Evolutionary conservation across 2,888 invertebrate genomes (phyloP).

Genomic region (Stictocephala bisonia): DNA sequence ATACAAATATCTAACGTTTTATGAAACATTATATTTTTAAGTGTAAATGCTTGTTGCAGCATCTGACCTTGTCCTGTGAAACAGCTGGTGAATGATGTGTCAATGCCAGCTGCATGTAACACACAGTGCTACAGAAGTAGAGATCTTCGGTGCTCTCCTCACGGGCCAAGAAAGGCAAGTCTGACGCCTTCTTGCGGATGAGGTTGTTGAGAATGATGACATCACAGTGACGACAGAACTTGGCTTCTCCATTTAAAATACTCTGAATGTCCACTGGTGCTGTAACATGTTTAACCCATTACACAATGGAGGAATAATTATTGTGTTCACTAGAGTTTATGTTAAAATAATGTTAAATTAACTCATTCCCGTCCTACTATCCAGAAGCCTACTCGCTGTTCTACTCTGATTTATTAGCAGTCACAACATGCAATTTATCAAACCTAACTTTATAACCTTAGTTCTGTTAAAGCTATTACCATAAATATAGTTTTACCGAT

Average conservation of each 20-base stretch:
- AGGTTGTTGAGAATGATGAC: conserved; percentile 88
- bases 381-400: too few species aligned
- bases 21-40: neutral
- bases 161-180: conserved; percentile 62
- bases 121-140: conserved; percentile 89
- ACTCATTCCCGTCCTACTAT: too few species aligned
- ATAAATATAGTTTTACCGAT: neutral
- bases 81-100: conserved; percentile 71
- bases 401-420: neutral
- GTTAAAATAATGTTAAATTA: too few species aligned
- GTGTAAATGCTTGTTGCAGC: neutral
- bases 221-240: conserved; percentile 94
- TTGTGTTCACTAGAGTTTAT: neutral
- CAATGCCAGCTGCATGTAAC: conserved; percentile 87
- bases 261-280: conserved; percentile 89
- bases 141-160: conserved; percentile 77
- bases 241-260: conserved; percentile 88
- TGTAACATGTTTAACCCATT: conserved; percentile 59
- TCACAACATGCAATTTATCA: neutral
- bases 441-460: neutral
- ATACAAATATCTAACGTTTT: neutral
- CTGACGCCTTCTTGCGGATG: conserved; percentile 77
- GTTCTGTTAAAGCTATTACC: neutral
- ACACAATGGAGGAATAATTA: neutral
- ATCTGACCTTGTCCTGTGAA: conserved; percentile 69